phyloP scores from a whole-genome alignment of 2,797 vertebrate genomes.

The Urocyon cinereoargenteus region DNA sequence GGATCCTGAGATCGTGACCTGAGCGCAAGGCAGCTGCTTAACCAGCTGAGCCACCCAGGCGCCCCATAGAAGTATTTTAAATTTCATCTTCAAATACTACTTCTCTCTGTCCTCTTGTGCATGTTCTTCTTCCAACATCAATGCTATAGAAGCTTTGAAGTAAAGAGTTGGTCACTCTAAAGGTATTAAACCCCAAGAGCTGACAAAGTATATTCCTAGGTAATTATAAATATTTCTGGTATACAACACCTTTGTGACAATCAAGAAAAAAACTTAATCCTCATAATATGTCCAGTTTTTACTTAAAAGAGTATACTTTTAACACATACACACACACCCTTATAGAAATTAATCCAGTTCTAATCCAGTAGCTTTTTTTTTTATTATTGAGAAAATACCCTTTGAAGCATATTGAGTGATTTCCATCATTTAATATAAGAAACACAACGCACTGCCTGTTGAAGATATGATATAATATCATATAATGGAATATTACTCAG shows the following conservation, averaged over 20 bases:
- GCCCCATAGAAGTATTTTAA: neutral
- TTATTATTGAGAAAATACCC: conserved; percentile 57
- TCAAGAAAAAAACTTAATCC: neutral
- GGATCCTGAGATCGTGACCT: too few relatives aligned
- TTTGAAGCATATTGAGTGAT: neutral
- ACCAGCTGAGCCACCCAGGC: too few relatives aligned
- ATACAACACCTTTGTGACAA: neutral
- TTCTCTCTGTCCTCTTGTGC: neutral
- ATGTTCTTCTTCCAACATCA: conserved; percentile 17
- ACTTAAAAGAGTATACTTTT: neutral
- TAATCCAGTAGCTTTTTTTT: conserved; percentile 42
- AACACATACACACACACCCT: neutral
- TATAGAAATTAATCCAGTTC: conserved; percentile 43
- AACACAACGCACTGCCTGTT: conserved; percentile 9
- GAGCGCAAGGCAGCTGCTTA: too few relatives aligned
- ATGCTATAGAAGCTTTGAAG: conserved; percentile 32
- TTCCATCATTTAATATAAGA: conserved; percentile 40
- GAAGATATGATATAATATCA: conserved; percentile 10
- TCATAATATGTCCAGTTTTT: neutral
- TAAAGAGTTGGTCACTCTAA: neutral
- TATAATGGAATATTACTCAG: neutral
- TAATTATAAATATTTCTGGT: conserved; percentile 47
- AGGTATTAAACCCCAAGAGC: neutral
- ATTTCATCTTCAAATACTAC: neutral
- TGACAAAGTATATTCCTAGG: neutral